Percentiles rank a stretch among this genome's conserved stretches.
phyloP scores from a whole-genome alignment of 2,113 vertebrate species.

The Pogona vitticeps region DNA sequence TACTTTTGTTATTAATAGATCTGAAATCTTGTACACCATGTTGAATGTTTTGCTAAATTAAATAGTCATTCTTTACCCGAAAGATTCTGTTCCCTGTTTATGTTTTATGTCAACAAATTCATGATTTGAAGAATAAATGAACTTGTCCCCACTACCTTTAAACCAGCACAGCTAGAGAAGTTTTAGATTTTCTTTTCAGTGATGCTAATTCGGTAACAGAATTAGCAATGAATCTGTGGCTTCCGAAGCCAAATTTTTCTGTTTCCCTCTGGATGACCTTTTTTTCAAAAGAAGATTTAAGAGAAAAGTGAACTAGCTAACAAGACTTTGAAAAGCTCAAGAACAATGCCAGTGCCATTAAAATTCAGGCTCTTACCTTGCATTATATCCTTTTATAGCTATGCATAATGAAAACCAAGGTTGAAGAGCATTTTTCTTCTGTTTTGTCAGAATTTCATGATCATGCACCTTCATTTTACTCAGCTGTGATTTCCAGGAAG shows the following conservation, averaged over 20 bases:
- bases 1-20: slow-evolving; percentile 17
- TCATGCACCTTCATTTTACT: background rate
- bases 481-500: background rate
- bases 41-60: slow-evolving; percentile 9
- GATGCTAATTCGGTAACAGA: slow-evolving; percentile 26
- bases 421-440: slow-evolving; percentile 8
- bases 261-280: slow-evolving; percentile 12
- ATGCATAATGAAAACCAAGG: slow-evolving; percentile 27
- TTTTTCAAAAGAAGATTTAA: slow-evolving; percentile 21
- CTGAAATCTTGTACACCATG: slow-evolving; percentile 9
- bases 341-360: slow-evolving; percentile 19
- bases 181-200: slow-evolving; percentile 19
- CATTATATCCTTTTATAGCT: slow-evolving; percentile 7
- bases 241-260: slow-evolving; percentile 22
- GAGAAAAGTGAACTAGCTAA: slow-evolving; percentile 14
- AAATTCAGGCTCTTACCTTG: slow-evolving; percentile 6
- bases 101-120: slow-evolving; percentile 11
- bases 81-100: slow-evolving; percentile 27
- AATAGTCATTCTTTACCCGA: background rate
- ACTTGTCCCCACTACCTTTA: background rate
- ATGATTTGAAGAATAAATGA: slow-evolving; percentile 45
- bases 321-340: slow-evolving; percentile 25
- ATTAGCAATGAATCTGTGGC: slow-evolving; percentile 36
- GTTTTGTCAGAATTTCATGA: background rate
- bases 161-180: slow-evolving; percentile 7